Percentiles rank a stretch among this genome's conserved stretches.
These are phyloP conservation scores for Neoascia interrupta DNA, from an alignment of 2,888 invertebrate genomes.

Conservation along the genomic window DNA sequence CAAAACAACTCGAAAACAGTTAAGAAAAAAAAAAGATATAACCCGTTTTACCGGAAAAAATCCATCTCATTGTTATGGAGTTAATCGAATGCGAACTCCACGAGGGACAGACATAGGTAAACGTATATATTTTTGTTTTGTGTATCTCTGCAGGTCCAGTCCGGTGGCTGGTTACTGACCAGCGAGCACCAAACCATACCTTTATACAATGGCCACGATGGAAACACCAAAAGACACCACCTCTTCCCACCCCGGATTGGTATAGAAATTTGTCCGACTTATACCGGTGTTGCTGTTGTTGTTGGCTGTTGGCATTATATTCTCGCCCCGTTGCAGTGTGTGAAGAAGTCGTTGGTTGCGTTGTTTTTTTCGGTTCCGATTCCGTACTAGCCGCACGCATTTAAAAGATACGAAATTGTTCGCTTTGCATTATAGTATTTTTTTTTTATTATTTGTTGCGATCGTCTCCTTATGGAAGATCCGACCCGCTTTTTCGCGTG, in stretches of 20 bases:
- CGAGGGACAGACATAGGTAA: conserved; percentile 55
- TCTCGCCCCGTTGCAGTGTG: conserved; percentile 61
- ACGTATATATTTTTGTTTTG: conserved; percentile 57
- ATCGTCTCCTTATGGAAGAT: conserved; percentile 44
- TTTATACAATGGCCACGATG: conserved; percentile 53
- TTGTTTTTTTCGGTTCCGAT: conserved; percentile 27
- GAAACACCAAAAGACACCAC: conserved; percentile 49
- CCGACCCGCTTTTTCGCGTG: conserved; percentile 56
- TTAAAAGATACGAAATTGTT: conserved; percentile 65
- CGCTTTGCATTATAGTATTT: no score
- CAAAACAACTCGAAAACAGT: conserved; percentile 61
- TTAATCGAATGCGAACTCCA: conserved; percentile 68
- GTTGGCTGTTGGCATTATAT: conserved; percentile 39
- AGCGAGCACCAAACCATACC: conserved; percentile 24
- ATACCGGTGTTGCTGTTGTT: conserved; percentile 9
- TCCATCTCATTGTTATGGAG: conserved; percentile 68
- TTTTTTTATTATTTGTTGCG: no score
- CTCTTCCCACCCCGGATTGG: conserved; percentile 43
- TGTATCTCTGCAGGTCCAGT: conserved; percentile 43
- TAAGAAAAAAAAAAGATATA: conserved; percentile 50
- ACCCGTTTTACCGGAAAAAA: conserved; percentile 69
- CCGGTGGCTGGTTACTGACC: conserved; percentile 45
- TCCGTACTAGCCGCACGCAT: conserved; percentile 59
- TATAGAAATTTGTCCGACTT: conserved; percentile 68
- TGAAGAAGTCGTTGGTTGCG: conserved; percentile 17